These are phyloP conservation scores for Acanthopleura granulata DNA, from an alignment of 2,888 invertebrate genomes.

Conservation along the genomic window DNA sequence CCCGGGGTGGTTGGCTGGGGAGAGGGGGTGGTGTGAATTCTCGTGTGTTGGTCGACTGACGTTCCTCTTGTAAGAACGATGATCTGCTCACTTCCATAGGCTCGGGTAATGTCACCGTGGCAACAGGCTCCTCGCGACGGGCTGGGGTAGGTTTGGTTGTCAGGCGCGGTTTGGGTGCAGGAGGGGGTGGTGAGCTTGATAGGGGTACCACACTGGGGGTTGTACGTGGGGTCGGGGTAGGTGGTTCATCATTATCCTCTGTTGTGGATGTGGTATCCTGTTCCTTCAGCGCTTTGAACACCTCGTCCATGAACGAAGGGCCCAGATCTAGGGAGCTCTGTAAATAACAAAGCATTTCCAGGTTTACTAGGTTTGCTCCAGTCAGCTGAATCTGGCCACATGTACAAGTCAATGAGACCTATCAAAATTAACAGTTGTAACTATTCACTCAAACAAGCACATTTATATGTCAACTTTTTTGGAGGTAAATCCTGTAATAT, in stretches of 20 bases:
- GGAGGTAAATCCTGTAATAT: too few relatives aligned
- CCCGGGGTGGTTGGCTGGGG: slow-evolving; percentile 44
- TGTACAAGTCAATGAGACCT: too few relatives aligned
- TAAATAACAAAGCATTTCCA: not conserved
- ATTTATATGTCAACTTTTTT: too few relatives aligned
- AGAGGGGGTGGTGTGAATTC: slow-evolving; percentile 39
- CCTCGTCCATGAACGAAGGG: slow-evolving; percentile 89
- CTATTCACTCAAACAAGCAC: too few relatives aligned
- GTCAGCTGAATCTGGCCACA: too few relatives aligned
- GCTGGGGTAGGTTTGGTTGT: not conserved
- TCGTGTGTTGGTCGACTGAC: not conserved
- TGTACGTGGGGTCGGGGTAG: slow-evolving; percentile 18
- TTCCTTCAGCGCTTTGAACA: slow-evolving; percentile 78
- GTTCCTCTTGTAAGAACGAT: not conserved
- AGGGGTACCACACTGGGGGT: not conserved
- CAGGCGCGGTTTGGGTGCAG: slow-evolving; percentile 15
- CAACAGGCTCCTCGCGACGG: not conserved
- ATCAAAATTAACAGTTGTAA: too few relatives aligned
- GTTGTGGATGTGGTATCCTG: slow-evolving; percentile 31
- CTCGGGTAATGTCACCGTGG: not conserved
- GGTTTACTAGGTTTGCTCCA: too few relatives aligned
- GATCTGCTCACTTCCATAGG: not conserved
- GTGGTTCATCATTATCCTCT: slow-evolving; percentile 32
- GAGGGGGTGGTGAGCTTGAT: slow-evolving; percentile 15
- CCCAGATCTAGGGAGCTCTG: slow-evolving; percentile 73